Base-by-base conservation (phyloP, 35 echinoderm and acorn worm genomes). In the Nesometra sesokonis region DNA sequence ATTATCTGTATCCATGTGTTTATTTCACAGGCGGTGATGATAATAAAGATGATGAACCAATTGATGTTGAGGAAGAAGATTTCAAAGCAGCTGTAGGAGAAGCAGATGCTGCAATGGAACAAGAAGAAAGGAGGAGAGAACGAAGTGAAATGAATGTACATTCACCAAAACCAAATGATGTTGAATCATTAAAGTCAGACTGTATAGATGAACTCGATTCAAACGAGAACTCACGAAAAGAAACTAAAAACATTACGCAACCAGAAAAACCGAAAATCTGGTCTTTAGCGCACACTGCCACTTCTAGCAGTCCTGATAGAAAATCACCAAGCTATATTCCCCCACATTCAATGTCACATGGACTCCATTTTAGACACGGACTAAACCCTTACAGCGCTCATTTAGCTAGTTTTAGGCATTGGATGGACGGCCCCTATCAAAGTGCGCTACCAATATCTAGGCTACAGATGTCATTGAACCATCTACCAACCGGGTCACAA, bases 241-340 rank as follows among this genome's bases (percentile, higher is more conserved):
- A 83, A 83, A 86, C 67, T 36, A 86, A 85, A 79, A 77, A 82
- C 46, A 82, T 76, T 76, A 90, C 32, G 29, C 29, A 38, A 76
- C 33, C 76, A 47, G 78, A 80, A 23, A 99, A 99, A 84, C 96
- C 96, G 7, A 99, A 99, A 84, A 99, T 99, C 77, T 99, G 96
- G 96, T 99, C 96, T n/a, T 46, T 99, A 82, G 96, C 96, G 9
- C 90, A 93, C 37, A 99, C 96, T 0, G 92, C 96, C 32, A 97
- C 91, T 23, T 93, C 96, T 29, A 93, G 81, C 37, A 83, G 81
- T n/a, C 81, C 81, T 0, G 81, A 83, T 34, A 34, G 31, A 80
- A 32, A 80, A 83, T 83, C 37, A 27, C 81, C 32, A 83, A 35
- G 35, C 30, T 83, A 83, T 83, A 38, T 37, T 35, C 37, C 5